These are phyloP conservation scores for Lepilemur ruficaudatus DNA, from an alignment of 2,797 vertebrate genomes.

Conservation along the genomic window DNA sequence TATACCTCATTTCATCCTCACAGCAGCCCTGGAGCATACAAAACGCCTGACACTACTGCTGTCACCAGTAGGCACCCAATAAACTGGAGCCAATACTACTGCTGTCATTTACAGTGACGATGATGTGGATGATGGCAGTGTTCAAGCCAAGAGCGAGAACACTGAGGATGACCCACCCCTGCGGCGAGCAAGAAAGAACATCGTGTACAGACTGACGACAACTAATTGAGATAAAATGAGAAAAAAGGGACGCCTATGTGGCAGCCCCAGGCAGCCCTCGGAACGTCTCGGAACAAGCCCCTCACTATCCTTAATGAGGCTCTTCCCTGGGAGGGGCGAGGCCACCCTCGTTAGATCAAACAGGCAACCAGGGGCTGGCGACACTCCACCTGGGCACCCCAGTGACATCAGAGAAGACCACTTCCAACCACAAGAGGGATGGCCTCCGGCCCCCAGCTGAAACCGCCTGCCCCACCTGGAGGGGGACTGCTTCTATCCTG, in stretches of 20 bases:
- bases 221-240: neutral
- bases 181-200: neutral
- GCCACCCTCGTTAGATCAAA: neutral
- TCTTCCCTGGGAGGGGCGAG: neutral
- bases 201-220: neutral
- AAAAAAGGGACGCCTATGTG: neutral
- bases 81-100: neutral
- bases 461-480: neutral
- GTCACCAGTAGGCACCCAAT: neutral
- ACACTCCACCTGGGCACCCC: neutral
- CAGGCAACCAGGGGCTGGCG: neutral
- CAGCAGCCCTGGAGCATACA: rapidly evolving
- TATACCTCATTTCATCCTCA: too few species aligned
- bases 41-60: too few species aligned
- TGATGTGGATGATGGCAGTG: rapidly evolving
- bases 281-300: neutral
- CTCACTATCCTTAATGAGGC: neutral
- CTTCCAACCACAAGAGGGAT: neutral
- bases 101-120: neutral
- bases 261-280: conserved; percentile 8
- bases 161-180: neutral
- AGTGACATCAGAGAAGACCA: neutral
- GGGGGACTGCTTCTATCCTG: neutral
- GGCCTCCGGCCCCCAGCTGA: neutral
- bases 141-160: neutral